phyloP scores from a whole-genome alignment of 2,888 invertebrate species.

The Parnassius apollo region DNA sequence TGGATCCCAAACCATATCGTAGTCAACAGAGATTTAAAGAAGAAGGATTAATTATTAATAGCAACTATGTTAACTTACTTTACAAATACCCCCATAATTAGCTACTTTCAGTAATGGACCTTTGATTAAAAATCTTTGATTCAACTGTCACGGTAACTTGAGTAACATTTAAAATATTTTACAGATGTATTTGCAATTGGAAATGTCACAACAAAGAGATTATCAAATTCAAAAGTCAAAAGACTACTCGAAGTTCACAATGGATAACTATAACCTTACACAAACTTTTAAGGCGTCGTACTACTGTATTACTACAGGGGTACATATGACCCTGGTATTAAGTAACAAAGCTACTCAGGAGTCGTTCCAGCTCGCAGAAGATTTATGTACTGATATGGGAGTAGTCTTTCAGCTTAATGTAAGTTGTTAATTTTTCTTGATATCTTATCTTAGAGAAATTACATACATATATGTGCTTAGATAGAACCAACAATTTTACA shows the following conservation, averaged over 20 bases:
- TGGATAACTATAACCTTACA: background rate
- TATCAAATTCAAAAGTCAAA: background rate
- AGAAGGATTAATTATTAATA: too few species aligned
- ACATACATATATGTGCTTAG: too few species aligned
- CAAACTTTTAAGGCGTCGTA: background rate
- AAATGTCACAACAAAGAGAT: conserved; percentile 5
- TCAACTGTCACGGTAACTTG: too few species aligned
- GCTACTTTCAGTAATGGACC: too few species aligned
- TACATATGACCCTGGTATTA: conserved; percentile 2
- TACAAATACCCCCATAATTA: too few species aligned
- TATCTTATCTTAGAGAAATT: too few species aligned
- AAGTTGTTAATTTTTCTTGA: background rate
- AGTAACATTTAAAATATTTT: background rate
- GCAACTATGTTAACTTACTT: too few species aligned
- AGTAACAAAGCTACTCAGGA: conserved; percentile 2
- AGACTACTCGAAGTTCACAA: background rate
- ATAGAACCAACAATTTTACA: too few species aligned
- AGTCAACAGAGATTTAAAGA: too few species aligned
- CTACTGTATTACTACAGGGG: background rate
- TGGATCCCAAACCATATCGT: too few species aligned
- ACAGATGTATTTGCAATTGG: background rate
- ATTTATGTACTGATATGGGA: conserved; percentile 4
- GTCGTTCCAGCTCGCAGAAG: conserved; percentile 1
- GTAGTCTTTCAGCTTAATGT: conserved; percentile 5
- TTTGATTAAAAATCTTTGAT: too few species aligned